These are phyloP conservation scores for Tenthredo distinguenda DNA, from an alignment of 2,888 invertebrate species.

Conservation along the genomic window DNA sequence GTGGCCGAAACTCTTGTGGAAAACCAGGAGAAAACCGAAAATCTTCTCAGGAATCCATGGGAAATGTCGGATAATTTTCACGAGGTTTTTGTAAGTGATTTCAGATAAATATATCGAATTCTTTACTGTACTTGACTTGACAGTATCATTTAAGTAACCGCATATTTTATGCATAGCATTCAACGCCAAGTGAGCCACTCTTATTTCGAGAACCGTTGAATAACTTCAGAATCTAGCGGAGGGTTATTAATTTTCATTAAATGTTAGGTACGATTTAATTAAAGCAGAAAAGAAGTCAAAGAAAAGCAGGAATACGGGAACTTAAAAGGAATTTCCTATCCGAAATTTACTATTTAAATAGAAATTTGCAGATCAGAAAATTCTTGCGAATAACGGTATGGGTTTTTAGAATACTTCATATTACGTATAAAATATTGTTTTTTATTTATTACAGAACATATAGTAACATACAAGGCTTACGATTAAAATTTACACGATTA, in stretches of 20 bases:
- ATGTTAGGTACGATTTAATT: neutral
- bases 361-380: neutral
- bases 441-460: constrained; percentile 37
- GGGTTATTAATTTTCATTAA: neutral
- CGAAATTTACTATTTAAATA: neutral
- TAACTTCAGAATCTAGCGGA: neutral
- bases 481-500: constrained; percentile 24
- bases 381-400: neutral
- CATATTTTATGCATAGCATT: neutral
- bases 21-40: neutral
- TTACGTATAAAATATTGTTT: constrained; percentile 38
- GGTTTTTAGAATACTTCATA: neutral
- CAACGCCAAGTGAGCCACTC: neutral
- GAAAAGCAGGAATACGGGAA: neutral
- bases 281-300: neutral
- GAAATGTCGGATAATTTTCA: neutral
- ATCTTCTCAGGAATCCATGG: neutral
- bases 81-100: no score
- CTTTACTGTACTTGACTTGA: neutral
- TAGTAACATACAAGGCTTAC: constrained; percentile 29
- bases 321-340: neutral
- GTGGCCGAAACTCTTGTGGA: neutral
- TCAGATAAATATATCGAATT: neutral
- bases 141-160: no score
- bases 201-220: neutral